These are phyloP conservation scores for Limnephilus auricula DNA, from an alignment of 2,888 invertebrate genomes.

Conservation along the genomic window DNA sequence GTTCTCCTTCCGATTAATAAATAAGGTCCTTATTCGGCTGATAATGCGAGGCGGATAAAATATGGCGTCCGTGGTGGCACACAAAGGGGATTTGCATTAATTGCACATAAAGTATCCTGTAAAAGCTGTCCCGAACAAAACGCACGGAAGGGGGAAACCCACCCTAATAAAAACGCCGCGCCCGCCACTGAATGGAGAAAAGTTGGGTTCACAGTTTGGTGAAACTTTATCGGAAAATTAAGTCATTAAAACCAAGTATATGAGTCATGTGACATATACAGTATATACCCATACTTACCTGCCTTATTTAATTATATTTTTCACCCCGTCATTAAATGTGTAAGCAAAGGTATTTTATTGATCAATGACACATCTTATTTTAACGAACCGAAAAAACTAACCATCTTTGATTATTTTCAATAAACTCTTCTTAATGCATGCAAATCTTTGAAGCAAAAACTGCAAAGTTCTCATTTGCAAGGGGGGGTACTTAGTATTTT, in stretches of 20 bases:
- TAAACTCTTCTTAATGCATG: too few relatives aligned
- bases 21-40: background rate
- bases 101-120: conserved; percentile 63
- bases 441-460: too few relatives aligned
- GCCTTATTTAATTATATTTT: too few relatives aligned
- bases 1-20: background rate
- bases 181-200: background rate
- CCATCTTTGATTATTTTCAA: too few relatives aligned
- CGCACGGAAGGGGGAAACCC: background rate
- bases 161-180: conserved; percentile 1
- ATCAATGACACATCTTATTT: too few relatives aligned
- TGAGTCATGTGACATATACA: background rate
- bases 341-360: too few relatives aligned
- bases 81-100: conserved; percentile 61
- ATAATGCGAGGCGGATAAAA: conserved; percentile 10
- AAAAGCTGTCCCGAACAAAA: conserved; percentile 47
- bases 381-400: too few relatives aligned
- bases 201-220: background rate
- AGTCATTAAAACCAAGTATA: background rate
- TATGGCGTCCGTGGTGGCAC: conserved; percentile 33
- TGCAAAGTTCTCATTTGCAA: too few relatives aligned
- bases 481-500: too few relatives aligned
- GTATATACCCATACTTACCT: too few relatives aligned
- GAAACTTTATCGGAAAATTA: background rate
- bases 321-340: too few relatives aligned